Conservation (phyloP, 2,113 vertebrate species). For the Azemiops feae region DNA sequence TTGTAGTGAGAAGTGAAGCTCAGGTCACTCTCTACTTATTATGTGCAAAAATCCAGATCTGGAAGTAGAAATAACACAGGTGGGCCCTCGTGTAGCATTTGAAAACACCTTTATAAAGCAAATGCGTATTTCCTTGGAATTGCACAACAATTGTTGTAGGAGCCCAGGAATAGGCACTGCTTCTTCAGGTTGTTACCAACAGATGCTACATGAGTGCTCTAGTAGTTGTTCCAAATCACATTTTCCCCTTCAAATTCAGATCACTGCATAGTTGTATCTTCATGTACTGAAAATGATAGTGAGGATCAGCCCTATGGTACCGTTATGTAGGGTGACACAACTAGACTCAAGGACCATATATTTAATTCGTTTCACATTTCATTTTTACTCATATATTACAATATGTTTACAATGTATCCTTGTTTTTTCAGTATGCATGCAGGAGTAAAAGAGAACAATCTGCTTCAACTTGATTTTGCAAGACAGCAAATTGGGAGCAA, state of each 20-base stretch:
- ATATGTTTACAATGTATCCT: neutral
- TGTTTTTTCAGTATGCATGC: accelerated
- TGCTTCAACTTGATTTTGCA: neutral
- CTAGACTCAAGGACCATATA: neutral
- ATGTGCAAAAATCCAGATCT: neutral
- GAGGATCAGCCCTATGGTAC: neutral
- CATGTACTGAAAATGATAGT: neutral
- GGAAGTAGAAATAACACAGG: neutral
- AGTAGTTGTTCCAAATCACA: neutral
- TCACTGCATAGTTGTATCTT: neutral
- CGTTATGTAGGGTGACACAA: neutral
- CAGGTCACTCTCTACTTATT: neutral
- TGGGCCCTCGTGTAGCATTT: neutral
- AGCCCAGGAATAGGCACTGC: neutral
- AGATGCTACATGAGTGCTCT: neutral
- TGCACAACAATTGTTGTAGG: neutral
- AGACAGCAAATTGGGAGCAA: neutral
- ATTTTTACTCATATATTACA: neutral
- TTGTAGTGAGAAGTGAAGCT: neutral
- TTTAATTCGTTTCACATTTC: neutral
- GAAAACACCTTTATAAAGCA: neutral
- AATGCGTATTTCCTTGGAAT: neutral
- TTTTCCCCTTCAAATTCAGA: neutral
- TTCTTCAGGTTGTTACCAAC: neutral
- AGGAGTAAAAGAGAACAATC: neutral